Evolutionary conservation across 2,888 invertebrate genomes (phyloP), one percentile per base, ranked within the genome.

Genomic region (Cheilosia scutellata): DNA sequence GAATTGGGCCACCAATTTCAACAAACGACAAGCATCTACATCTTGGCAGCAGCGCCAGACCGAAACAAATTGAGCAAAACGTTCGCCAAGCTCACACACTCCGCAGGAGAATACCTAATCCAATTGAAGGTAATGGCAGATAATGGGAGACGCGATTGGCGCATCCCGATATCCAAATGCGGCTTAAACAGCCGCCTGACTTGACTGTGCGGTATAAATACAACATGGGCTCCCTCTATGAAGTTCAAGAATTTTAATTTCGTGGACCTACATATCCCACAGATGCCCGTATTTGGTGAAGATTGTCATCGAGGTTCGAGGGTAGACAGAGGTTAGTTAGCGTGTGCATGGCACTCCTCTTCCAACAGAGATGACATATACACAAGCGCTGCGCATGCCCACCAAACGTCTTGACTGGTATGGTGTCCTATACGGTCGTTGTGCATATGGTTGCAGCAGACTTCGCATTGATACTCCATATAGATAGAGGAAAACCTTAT

Each of bases 81-180:
- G 51, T 53, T 29, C 9, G 5, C 11, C 11, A 4, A 7, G 47
- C 47, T 42, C n/a, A 51, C 51, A 53, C 47, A 37, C 42, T 47
- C 55, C 13, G 11, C 13, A 20, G 40, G 31, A 42, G 55, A 37
- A 60, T 66, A n/a, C n/a, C n/a, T n/a, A 55, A 77, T 78, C 70
- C 72, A 79, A 60, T 72, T 65, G 72, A 72, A 79, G 58, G 58
- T 72, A 79, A 72, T 72, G 57, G 65, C 16, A 63, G 29, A 49
- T 65, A 79, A 79, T 66, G 25, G 51, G 47, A 60, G 51, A 68
- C 29, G n/a, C 70, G 75, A 82, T 82, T 82, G 82, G 82, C 82
- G 76, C 82, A 82, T 82, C 82, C 71, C 44, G 82, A 82, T 82
- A 76, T 77, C 76, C 58, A 82, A 82, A 76, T 60, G 63, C 53